A percentile compares a stretch with the other conserved stretches of the same genome.
These are phyloP conservation scores for Hystrix cristata DNA, from an alignment of 2,113 vertebrate genomes.

Conservation along the genomic window DNA sequence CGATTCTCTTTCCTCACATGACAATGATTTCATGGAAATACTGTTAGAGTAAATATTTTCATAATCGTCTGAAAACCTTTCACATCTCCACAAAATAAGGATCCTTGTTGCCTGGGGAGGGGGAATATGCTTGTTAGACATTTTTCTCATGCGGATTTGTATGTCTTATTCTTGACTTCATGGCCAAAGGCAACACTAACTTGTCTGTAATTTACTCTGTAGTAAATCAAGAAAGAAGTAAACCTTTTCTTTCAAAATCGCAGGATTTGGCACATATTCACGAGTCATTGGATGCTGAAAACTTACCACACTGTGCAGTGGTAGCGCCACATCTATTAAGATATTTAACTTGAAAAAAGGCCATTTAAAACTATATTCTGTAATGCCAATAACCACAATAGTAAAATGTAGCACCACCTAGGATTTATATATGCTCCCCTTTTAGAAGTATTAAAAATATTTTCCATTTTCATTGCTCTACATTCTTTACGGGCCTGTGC, in stretches of 20 bases:
- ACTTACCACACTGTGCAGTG: slow-evolving; percentile 31
- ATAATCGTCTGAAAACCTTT: slow-evolving; percentile 29
- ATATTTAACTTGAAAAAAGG: slow-evolving; percentile 77
- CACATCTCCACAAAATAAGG: background rate
- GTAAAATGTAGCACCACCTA: slow-evolving; percentile 69
- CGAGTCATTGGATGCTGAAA: slow-evolving; percentile 61
- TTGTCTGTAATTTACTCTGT: slow-evolving; percentile 62
- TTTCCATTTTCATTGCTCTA: slow-evolving; percentile 60
- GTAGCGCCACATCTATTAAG: slow-evolving; percentile 57
- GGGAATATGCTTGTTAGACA: background rate
- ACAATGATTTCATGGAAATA: slow-evolving; percentile 41
- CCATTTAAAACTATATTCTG: slow-evolving; percentile 68
- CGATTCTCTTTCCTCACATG: background rate
- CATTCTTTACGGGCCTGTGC: background rate
- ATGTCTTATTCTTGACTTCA: slow-evolving; percentile 36
- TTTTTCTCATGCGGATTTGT: slow-evolving; percentile 64
- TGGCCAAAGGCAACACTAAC: slow-evolving; percentile 59
- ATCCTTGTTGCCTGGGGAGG: background rate
- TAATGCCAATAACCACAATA: slow-evolving; percentile 76
- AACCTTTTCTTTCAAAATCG: slow-evolving; percentile 70
- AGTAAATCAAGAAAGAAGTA: slow-evolving; percentile 67
- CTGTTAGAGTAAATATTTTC: slow-evolving; percentile 5
- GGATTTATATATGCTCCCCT: slow-evolving; percentile 53
- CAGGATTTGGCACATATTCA: slow-evolving; percentile 47
- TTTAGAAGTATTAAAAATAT: slow-evolving; percentile 71